These are phyloP conservation scores for Labia minor DNA, from an alignment of 2,888 invertebrate species.

Conservation along the genomic window DNA sequence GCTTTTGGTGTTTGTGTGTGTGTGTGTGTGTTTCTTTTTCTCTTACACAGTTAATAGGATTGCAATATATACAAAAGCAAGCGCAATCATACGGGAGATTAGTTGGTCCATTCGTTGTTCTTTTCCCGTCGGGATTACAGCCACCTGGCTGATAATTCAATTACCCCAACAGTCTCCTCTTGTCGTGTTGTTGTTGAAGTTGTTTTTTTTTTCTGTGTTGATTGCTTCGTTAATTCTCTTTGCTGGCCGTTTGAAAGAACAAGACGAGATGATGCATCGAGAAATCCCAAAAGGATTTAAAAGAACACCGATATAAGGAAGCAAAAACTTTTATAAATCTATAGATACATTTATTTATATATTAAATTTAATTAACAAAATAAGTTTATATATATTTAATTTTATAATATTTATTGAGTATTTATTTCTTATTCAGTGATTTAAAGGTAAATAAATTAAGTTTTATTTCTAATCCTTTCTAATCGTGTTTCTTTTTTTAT, in stretches of 20 bases:
- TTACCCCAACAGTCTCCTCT: neutral
- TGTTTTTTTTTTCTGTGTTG: neutral
- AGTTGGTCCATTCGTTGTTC: neutral
- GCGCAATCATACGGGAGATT: conserved; percentile 3
- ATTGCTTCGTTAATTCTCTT: conserved; percentile 3
- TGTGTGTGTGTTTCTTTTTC: too few species aligned
- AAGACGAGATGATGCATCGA: neutral
- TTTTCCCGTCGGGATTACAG: neutral
- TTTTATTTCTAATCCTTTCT: too few species aligned
- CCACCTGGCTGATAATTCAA: conserved; percentile 7
- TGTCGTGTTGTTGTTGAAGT: neutral
- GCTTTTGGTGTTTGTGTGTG: too few species aligned
- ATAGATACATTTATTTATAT: too few species aligned
- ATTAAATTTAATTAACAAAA: too few species aligned
- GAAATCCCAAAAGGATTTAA: neutral
- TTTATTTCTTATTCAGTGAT: too few species aligned
- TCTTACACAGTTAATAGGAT: neutral
- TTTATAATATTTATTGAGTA: too few species aligned
- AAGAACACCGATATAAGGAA: too few species aligned
- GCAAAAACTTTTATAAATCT: too few species aligned
- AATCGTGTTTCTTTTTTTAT: too few species aligned
- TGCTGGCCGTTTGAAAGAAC: neutral
- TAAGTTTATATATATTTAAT: too few species aligned
- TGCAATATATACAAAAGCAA: neutral
- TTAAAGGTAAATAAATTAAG: too few species aligned